Evolutionary conservation across 2,113 vertebrate genomes (phyloP).

Genomic region (Limnothrissa miodon): DNA sequence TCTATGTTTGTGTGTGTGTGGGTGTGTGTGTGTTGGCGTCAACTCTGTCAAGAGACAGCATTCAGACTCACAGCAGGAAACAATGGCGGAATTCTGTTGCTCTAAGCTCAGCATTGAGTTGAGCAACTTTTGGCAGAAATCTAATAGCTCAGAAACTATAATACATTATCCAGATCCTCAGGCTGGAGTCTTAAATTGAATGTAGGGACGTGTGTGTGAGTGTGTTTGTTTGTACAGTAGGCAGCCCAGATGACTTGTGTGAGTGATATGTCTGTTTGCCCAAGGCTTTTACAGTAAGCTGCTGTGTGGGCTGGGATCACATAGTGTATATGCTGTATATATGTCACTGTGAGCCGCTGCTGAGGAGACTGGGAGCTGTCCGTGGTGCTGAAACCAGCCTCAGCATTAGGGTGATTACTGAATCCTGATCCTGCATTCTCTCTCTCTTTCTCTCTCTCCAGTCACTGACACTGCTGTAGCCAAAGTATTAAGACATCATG

Average conservation of each 20-base stretch:
- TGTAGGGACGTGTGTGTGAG: background rate
- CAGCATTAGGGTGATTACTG: background rate
- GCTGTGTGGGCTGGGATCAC: background rate
- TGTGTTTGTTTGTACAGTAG: background rate
- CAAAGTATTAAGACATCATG: background rate
- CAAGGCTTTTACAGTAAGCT: background rate
- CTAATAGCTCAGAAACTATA: background rate
- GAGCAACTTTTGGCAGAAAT: background rate
- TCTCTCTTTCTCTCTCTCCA: background rate
- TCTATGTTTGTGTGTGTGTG: no score
- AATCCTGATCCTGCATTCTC: no score
- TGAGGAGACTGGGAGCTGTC: background rate
- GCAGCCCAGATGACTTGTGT: background rate
- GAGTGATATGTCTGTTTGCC: background rate
- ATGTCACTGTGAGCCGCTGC: no score
- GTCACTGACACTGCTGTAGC: no score
- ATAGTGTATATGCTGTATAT: background rate
- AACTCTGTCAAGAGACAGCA: background rate
- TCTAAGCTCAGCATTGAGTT: background rate
- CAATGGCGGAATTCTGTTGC: background rate
- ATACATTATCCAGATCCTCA: background rate
- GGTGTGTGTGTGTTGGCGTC: no score
- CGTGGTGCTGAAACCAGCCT: background rate
- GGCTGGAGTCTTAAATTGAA: background rate
- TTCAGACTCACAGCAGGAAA: background rate